Evolutionary conservation across 2,888 invertebrate genomes (phyloP), one percentile per base, ranked within the genome.

Genomic region (Microplitis manilae): DNA sequence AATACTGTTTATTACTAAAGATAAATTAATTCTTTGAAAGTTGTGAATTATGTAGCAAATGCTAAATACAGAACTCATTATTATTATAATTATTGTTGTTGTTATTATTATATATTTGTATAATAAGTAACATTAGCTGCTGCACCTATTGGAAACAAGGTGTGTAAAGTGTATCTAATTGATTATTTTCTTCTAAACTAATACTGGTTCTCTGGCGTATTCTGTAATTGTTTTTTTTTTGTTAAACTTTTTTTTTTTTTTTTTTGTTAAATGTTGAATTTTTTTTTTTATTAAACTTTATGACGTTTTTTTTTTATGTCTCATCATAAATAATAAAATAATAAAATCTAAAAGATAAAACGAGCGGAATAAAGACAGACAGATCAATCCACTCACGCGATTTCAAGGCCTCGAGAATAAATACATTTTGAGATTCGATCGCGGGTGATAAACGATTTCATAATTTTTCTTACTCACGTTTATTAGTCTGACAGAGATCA

Each of bases 391-490:
- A 65, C 60, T 76, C 71, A 68, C 69, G 71, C 59, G 71, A 65
- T 71, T 76, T 71, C 67, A 65, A 71, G 71, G 71, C 59, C 68
- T 68, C 15, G 9, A 9, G 30, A 71, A 67, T 30, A 68, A 41
- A 74, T 74, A 65, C 70, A 41, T 7, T 59, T n/a, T 38, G 40
- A 59, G 64, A 69, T 75, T 69, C 15, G 76, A 76, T 76, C 76
- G 60, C n/a, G 61, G 69, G 62, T 76, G 76, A 76, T 76, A 76
- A 65, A 71, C 38, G 60, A 71, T 76, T 76, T 71, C 76, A 76
- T 71, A 76, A 76, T 76, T 71, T 76, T 71, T 71, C 30, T 38
- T 60, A 59, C 65, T 65, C 67, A 76, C 50, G 41, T 67, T 60
- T 65, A 76, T 76, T 62, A 71, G 39, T 69, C 70, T 68, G 17